A percentile compares a stretch with the other conserved stretches of the same genome.
phyloP scores from a whole-genome alignment of 1,140 invertebrate genomes.

The Saccostrea cuccullata region DNA sequence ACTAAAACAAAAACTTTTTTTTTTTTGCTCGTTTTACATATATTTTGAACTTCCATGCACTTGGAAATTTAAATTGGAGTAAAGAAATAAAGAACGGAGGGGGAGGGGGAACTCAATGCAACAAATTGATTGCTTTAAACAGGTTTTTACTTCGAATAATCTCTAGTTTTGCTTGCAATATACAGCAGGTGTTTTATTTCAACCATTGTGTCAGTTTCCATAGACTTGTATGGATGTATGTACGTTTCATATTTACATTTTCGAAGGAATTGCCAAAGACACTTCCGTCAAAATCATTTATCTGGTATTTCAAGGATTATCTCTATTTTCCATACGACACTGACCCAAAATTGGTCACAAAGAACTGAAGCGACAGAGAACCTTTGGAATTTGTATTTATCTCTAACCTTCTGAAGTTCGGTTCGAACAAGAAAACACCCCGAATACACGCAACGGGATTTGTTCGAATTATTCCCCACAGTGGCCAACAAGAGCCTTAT shows the following conservation, averaged over 20 bases:
- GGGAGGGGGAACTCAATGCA: not conserved
- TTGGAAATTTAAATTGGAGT: no score
- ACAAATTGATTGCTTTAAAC: not conserved
- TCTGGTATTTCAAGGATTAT: constrained; percentile 6
- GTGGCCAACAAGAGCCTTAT: constrained; percentile 12
- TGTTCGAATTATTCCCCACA: constrained; percentile 23
- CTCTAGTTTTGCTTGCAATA: not conserved
- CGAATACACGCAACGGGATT: constrained; percentile 7
- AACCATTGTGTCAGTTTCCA: not conserved
- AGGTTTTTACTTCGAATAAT: not conserved
- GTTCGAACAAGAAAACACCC: constrained; percentile 26
- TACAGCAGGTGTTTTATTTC: constrained; percentile 1
- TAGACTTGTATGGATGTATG: not conserved
- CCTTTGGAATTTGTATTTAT: not conserved
- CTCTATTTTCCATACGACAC: not conserved
- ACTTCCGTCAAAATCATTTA: not conserved
- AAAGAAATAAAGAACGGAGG: no score
- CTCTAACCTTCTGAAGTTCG: not conserved
- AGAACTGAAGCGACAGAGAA: not conserved
- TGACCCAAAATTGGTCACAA: not conserved
- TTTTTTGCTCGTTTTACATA: no score
- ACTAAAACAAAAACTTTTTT: no score
- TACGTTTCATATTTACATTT: not conserved
- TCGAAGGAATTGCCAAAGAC: not conserved
- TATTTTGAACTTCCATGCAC: no score